Evolutionary conservation across 2,113 vertebrate species (phyloP), one percentile per base, ranked within the genome.

Genomic region (Dipodomys merriami): DNA sequence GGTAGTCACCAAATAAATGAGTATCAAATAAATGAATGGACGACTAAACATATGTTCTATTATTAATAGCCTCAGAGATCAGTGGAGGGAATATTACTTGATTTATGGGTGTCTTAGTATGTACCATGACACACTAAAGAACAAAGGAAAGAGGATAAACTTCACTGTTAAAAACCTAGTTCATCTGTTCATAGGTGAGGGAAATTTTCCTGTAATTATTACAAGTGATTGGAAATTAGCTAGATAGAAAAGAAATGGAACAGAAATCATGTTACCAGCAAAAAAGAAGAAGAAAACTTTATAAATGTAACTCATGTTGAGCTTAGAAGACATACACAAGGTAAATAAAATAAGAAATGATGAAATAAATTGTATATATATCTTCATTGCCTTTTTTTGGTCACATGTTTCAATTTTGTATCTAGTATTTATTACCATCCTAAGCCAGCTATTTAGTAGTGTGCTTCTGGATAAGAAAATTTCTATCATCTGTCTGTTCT

Each of bases 1-100:
- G 29, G 74, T 49, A 85, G 57, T 72, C 53, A 83, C 60, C 82
- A 90, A 94, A 69, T 90, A 92, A 86, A 94, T 68, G 71, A 33
- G n/a, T 67, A 33, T 57, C 57, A 83, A 65, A 73, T 91, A 72
- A 86, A 44, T 84, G 35, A 74, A 64, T 44, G 8, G 76, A 1
- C 39, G 71, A 91, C 77, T 77, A 49, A 88, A 83, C 23, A 84
- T 57, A 60, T 4, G 3, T 57, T 65, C 22, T 88, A 39, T 94
- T 81, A 81, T 53, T 83, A 86, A 46, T 76, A 84, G 73, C n/a
- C 73, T 89, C 53, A 65, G 57, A 94, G 62, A 29, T 84, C 6
- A 27, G 19, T 25, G 53, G 22, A 71, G 39, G 33, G 88, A 49
- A 72, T 1, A 19, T 25, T 46, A 8, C 22, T 25, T 88, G 57